Percentiles rank a stretch among this genome's conserved stretches.
Evolutionary conservation across 2,797 vertebrate genomes (phyloP).

Genomic region (Euthynnus affinis): DNA sequence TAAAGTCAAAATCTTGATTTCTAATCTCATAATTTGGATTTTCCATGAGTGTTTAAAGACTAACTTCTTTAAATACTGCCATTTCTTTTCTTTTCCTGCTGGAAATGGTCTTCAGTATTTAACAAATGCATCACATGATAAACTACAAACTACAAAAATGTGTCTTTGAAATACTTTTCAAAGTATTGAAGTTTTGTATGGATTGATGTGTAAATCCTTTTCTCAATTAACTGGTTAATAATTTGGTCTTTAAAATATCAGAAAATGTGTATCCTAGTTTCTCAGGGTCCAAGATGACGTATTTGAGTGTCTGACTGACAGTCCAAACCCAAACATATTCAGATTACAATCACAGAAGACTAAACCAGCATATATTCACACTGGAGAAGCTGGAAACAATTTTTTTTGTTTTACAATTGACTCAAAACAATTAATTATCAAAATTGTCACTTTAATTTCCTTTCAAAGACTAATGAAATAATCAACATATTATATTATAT

Average conservation of each 20-base stretch:
- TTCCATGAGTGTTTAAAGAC: not conserved
- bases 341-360: not conserved
- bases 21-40: not conserved
- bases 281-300: too few relatives aligned
- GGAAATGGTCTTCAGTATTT: too few relatives aligned
- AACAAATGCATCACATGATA: too few relatives aligned
- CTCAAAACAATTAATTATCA: too few relatives aligned
- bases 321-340: not conserved
- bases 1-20: not conserved
- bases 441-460: too few relatives aligned
- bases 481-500: not conserved
- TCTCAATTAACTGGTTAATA: not conserved
- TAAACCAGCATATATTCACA: not conserved
- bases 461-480: not conserved
- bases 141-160: too few relatives aligned
- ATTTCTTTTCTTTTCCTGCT: too few relatives aligned
- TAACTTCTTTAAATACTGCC: too few relatives aligned
- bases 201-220: too few relatives aligned
- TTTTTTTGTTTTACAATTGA: too few relatives aligned
- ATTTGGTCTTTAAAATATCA: not conserved
- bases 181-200: too few relatives aligned
- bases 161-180: too few relatives aligned
- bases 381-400: not conserved
- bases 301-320: not conserved
- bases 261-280: not conserved